Base-by-base conservation (phyloP, 2,797 vertebrate species). In the Tadarida brasiliensis region DNA sequence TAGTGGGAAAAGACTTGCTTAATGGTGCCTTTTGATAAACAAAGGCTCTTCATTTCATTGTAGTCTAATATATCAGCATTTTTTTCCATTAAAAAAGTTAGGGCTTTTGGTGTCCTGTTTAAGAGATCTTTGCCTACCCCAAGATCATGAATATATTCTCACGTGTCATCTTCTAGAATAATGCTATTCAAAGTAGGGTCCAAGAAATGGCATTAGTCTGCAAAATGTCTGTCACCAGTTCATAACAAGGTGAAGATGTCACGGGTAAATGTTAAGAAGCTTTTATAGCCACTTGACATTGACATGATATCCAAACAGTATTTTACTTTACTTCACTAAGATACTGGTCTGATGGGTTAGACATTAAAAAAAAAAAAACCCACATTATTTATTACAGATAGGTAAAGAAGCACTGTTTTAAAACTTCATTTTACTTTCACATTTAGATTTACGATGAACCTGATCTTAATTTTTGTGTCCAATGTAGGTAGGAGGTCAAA, bases 281-380 rank as follows among this genome's bases (percentile, higher is more conserved):
- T 88, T 68, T 56, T 56, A 35, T 7, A 76, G 33, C 44, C 49
- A 56, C n/a, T 26, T 91, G 63, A 65, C 11, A 16, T 16, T 30
- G 33, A 19, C 26, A 22, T 19, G 26, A 44, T 51, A 83, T 4
- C 35, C 11, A 51, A 90, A n/a, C 16, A 65, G 16, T 30, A 56
- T 65, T 76, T 90, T 54, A 35, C n/a, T 73, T 82, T 68, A 74
- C 81, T 61, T 86, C 74, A 54, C 61, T 65, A 65, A 87, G 76
- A 56, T 77, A 54, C 26, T 74, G 2, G 9, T 67, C 56, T 90
- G 73, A 22, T 63, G 35, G 35, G 9, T 51, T 51, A 59, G 26
- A 67, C 81, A 30, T 22, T 92, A 35, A 17, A 44, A 49, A 63
- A 5, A 70, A 71, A 26, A 17, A n/a, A n/a, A n/a, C n/a, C n/a